These are phyloP conservation scores for Apodemia mormo DNA, from an alignment of 2,888 invertebrate species.

Conservation along the genomic window DNA sequence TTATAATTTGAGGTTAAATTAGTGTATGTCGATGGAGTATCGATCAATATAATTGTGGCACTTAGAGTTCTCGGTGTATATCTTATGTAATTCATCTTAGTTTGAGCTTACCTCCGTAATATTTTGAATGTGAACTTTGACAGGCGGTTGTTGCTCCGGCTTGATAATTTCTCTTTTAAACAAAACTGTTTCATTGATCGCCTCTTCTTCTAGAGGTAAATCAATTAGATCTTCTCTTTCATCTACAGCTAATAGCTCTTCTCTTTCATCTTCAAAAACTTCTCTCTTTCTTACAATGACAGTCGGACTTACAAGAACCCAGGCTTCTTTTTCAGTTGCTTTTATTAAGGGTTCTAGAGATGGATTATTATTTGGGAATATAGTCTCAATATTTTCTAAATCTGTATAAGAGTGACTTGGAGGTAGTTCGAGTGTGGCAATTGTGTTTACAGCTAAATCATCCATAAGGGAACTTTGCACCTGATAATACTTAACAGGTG, in stretches of 20 bases:
- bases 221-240: conserved; percentile 62
- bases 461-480: conserved; percentile 50
- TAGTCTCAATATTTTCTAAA: conserved; percentile 46
- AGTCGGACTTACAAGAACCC: conserved; percentile 69
- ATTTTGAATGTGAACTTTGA: conserved; percentile 86
- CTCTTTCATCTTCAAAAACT: conserved; percentile 49
- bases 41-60: no score
- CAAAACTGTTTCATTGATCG: conserved; percentile 59
- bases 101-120: conserved; percentile 73
- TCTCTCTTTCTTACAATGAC: conserved; percentile 62
- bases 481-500: conserved; percentile 57
- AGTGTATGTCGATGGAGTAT: no score
- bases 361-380: conserved; percentile 42
- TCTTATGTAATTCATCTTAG: neutral
- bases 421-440: conserved; percentile 27
- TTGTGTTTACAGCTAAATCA: conserved; percentile 34
- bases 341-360: conserved; percentile 47
- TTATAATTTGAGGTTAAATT: no score
- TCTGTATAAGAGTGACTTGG: conserved; percentile 27
- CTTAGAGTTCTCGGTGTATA: no score
- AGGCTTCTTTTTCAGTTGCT: conserved; percentile 60
- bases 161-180: conserved; percentile 74
- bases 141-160: conserved; percentile 78
- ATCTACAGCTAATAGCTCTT: conserved; percentile 40
- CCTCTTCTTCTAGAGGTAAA: conserved; percentile 65